Conservation (phyloP, 2,113 vertebrate species). For the Aspiorhynchus laticeps region DNA sequence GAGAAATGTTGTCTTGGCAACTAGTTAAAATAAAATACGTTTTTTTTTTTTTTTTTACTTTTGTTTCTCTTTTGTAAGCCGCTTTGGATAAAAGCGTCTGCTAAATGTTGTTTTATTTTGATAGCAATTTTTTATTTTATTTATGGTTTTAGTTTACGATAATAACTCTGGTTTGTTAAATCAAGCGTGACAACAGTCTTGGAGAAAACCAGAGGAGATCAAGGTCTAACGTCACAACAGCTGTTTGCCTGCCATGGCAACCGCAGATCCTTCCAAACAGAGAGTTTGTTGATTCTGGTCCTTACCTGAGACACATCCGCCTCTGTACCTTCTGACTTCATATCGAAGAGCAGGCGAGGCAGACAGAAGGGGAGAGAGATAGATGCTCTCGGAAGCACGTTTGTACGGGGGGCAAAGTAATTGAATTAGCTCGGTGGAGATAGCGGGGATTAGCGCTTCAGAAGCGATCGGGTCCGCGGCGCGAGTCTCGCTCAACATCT, state of each 20-base stretch:
- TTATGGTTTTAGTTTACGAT: too few species aligned
- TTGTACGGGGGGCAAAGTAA: constrained; percentile 54
- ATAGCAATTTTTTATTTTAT: too few species aligned
- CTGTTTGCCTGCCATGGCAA: constrained; percentile 51
- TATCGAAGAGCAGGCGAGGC: background rate
- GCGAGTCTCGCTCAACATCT: background rate
- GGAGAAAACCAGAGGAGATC: background rate
- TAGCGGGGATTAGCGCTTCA: constrained; percentile 48
- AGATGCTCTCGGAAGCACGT: constrained; percentile 26
- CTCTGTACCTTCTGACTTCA: background rate
- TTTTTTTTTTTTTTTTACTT: too few species aligned
- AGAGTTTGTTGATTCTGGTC: constrained; percentile 10
- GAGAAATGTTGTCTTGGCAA: too few species aligned
- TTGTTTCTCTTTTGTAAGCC: too few species aligned
- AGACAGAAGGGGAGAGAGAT: constrained; percentile 1
- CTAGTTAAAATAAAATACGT: too few species aligned
- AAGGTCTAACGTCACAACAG: constrained; percentile 37
- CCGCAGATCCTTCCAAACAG: constrained; percentile 35
- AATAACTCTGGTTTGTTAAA: background rate
- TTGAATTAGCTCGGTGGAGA: constrained; percentile 64
- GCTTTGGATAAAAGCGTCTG: too few species aligned
- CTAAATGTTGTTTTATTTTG: too few species aligned
- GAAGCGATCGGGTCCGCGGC: background rate
- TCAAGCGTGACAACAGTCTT: background rate
- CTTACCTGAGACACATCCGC: constrained; percentile 19